Evolutionary conservation across 1,140 invertebrate genomes (phyloP), one percentile per base, ranked within the genome.

Genomic region (Ips nitidus): DNA sequence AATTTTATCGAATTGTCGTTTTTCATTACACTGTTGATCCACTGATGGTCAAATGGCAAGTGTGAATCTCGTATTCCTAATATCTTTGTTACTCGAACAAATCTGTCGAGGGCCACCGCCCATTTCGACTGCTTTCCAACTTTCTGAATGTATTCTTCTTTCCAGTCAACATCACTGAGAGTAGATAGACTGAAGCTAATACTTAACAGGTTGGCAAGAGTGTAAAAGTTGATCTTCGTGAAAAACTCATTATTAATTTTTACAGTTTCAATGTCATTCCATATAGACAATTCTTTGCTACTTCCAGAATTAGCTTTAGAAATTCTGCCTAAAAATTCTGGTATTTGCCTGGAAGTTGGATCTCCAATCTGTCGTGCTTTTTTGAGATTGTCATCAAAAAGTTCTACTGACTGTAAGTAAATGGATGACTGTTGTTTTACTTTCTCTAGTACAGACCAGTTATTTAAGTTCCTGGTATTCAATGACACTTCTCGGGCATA

Each of bases 371-470:
- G 6, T 22, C 22, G 22, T 22, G 22, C 22, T 22, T 22, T 22
- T 22, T 22, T 22, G 22, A 22, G 22, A 22, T 22, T 22, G 45
- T 56, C 53, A 3, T 56, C 53, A 56, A 56, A 56, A 1, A 50
- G 2, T 50, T 50, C 22, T 50, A 50, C 36, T 56, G 57, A 8
- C n/a, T 40, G 5, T 3, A 41, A 7, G 42, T 41, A 68, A 41
- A 71, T 22, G n/a, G 75, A 60, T 37, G 73, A 65, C 57, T 82
- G 77, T 58, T 81, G 80, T 71, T 79, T 77, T 4, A 81, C 71
- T 69, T 75, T 73, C 45, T 78, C 75, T 8, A 82, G 73, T 6
- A 58, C 39, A 2, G 78, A 81, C 67, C 73, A 71, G 6, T 71
- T 63, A 52, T 78, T 72, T 5, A 82, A 70, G 52, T 75, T 66